Evolutionary conservation across 2,888 invertebrate genomes (phyloP), one percentile per base, ranked within the genome.

Genomic region (Sarcophaga rosellei): DNA sequence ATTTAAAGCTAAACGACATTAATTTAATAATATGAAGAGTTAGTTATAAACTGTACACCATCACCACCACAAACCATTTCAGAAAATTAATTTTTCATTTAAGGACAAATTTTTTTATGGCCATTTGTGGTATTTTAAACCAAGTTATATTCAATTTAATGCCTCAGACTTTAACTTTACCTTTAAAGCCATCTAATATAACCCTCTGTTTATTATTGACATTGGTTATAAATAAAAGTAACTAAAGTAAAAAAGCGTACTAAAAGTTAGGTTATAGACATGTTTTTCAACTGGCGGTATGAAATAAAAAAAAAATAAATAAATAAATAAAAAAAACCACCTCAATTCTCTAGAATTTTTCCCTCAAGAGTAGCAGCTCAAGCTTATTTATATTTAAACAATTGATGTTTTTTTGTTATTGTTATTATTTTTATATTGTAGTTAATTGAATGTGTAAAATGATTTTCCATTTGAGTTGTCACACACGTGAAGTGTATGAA

Each of bases 401-500:
- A 35, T 35, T 35, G 17, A 53, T 3, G 53, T 53, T 15, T 53
- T 15, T 47, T 15, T 12, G 4, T 53, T 15, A 53, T 53, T 69
- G 23, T 69, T 53, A 23, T 53, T 69, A 17, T 70, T 57, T 70
- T 17, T 68, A 70, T 11, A 47, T 35, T 59, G 35, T 72, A 44
- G 57, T 59, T 59, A 59, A 72, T 72, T 72, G 35, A 72, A 59
- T 72, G 72, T 72, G 20, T 59, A 72, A 72, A 59, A 72, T 72
- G 25, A 59, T 72, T 72, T 72, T 72, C 59, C 35, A 59, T 72
- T 72, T 59, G 72, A 72, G 59, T 59, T 72, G 23, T 20, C 25
- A 35, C 53, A 70, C 72, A 72, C 72, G 35, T 72, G 57, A 72
- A 72, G 72, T 53, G 53, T 72, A 59, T 57, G 20, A 35, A 72